Percentiles rank a stretch among this genome's conserved stretches.
Evolutionary conservation across 1,140 invertebrate species (phyloP).

Genomic region (Calliopsis andreniformis): DNA sequence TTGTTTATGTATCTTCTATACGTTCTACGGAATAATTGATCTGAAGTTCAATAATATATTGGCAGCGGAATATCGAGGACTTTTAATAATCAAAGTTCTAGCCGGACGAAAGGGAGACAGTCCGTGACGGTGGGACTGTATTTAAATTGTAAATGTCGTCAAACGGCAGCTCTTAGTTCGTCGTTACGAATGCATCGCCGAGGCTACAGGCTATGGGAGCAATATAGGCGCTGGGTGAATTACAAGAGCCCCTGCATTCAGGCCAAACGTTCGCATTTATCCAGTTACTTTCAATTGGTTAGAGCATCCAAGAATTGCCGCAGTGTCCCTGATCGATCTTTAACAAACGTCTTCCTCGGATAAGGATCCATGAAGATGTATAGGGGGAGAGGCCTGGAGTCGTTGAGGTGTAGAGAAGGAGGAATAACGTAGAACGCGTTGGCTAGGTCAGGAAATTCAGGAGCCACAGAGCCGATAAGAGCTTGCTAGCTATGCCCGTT

Average conservation of each 20-base stretch:
- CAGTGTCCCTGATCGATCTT: slow-evolving; percentile 67
- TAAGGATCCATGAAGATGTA: slow-evolving; percentile 56
- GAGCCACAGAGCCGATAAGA: slow-evolving; percentile 72
- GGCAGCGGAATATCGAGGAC: slow-evolving; percentile 27
- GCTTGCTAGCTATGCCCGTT: slow-evolving; percentile 70
- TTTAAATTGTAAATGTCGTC: slow-evolving; percentile 46
- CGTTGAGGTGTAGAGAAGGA: slow-evolving; percentile 23
- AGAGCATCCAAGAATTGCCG: slow-evolving; percentile 59
- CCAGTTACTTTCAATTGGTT: slow-evolving; percentile 60
- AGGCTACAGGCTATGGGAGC: slow-evolving; percentile 16
- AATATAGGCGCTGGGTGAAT: slow-evolving; percentile 19
- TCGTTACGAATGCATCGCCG: slow-evolving; percentile 40
- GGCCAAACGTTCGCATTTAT: slow-evolving; percentile 44
- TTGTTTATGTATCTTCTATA: not conserved
- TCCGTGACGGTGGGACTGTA: slow-evolving; percentile 1
- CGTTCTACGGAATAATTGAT: not conserved
- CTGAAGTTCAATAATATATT: not conserved
- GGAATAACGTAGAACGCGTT: slow-evolving; percentile 66
- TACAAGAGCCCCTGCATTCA: slow-evolving; percentile 30
- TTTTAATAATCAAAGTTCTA: slow-evolving; percentile 25
- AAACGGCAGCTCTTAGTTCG: slow-evolving; percentile 23
- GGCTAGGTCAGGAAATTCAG: slow-evolving; percentile 72
- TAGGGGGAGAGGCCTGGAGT: slow-evolving; percentile 32
- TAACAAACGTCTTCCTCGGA: slow-evolving; percentile 63
- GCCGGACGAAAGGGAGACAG: not conserved